Evolutionary conservation across 2,888 invertebrate species (phyloP), one percentile per base, ranked within the genome.

Genomic region (Ceratothoa steindachneri): DNA sequence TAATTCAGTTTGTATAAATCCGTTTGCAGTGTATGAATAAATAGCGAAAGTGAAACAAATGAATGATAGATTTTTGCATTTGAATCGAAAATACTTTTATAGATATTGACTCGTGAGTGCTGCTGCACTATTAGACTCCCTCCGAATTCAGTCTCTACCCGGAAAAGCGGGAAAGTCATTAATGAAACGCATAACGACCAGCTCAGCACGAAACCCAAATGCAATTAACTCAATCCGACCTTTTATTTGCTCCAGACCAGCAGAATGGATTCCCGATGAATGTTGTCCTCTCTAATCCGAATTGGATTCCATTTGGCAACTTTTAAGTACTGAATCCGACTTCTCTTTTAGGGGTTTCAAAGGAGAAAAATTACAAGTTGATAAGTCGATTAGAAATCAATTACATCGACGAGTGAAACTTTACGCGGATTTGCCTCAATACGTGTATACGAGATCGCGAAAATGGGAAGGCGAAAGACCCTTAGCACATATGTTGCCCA

Each of bases 181-280:
- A 60, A 60, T 60, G 60, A 60, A 60, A 60, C 27, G 60, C 19
- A 60, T 22, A 41, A 41, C 41, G 41, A 41, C 41, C 7, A 41
- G 15, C 15, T 41, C 41, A 15, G 7, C 15, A 41, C 41, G 15
- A 41, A 60, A 60, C 60, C 60, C 60, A 60, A 60, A 60, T 60
- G 60, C 60, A 60, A 60, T 60, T 60, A 60, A 60, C 24, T 60
- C 60, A 60, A 60, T 60, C 60, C 60, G 60, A n/a, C 60, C 60
- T 60, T 60, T 60, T 60, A 60, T 60, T 60, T 60, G 60, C 24
- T 60, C 60, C 22, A 60, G 24, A 60, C 60, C 60, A 24, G 60
- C 60, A 24, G 60, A 60, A 60, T 60, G 60, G 60, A 60, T 60
- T 60, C 60, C 22, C 60, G 19, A n/a, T n/a, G 27, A 24, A 60